These are phyloP conservation scores for Thermophis baileyi DNA, from an alignment of 2,113 vertebrate species.

Conservation along the genomic window DNA sequence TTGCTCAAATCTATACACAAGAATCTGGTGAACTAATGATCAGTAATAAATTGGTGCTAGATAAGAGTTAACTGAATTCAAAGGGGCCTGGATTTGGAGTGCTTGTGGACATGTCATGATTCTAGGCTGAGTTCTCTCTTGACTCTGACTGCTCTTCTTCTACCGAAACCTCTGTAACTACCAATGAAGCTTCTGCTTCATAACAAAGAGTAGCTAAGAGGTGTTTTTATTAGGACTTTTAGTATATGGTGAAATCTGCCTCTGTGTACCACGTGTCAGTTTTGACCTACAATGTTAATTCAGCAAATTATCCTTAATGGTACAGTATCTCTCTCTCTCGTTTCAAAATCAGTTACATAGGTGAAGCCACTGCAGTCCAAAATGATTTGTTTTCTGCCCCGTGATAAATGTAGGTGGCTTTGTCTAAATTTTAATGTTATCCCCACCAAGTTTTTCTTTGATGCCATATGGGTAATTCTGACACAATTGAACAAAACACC, in stretches of 20 bases:
- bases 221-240: neutral
- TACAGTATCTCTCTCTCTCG: neutral
- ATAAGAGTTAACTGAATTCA: neutral
- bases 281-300: neutral
- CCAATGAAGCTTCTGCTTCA: neutral
- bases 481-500: slow-evolving; percentile 42
- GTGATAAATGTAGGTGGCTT: neutral
- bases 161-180: neutral
- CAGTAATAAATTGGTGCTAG: neutral
- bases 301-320: neutral
- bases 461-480: slow-evolving; percentile 40
- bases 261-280: neutral
- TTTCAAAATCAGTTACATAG: neutral
- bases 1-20: neutral
- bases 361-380: neutral
- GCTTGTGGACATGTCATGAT: neutral
- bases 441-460: slow-evolving; percentile 21
- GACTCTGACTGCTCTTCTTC: neutral
- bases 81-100: neutral
- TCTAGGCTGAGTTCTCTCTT: neutral
- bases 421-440: slow-evolving; percentile 37
- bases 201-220: neutral
- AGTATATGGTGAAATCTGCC: neutral
- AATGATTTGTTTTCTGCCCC: neutral
- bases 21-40: neutral